Conservation (phyloP, 2,797 vertebrate species). For the Enteromius paludinosus region DNA sequence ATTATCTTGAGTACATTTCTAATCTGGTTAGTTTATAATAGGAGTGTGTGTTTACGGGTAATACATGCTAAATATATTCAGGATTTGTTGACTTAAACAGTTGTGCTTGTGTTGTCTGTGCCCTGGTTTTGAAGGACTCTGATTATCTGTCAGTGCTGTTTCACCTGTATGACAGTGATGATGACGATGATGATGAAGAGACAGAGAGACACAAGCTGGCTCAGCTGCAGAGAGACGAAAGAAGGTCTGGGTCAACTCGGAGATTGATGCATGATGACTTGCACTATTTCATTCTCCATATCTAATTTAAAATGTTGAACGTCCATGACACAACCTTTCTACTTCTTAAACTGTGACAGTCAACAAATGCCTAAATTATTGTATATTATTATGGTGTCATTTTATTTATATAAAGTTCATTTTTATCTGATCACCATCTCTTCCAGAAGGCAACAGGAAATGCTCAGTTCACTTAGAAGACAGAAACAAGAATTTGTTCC, state of each 20-base stretch:
- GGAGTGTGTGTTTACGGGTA: neutral
- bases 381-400: neutral
- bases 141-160: constrained; percentile 78
- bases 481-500: constrained; percentile 65
- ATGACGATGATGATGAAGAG: constrained; percentile 56
- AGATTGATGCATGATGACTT: neutral
- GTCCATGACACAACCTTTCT: neutral
- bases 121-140: constrained; percentile 56
- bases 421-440: neutral
- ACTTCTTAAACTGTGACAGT: neutral
- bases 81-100: neutral
- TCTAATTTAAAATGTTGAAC: neutral
- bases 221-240: constrained; percentile 40
- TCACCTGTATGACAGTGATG: constrained; percentile 67
- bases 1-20: constrained; percentile 73
- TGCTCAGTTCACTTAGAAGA: constrained; percentile 59
- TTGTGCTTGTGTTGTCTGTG: constrained; percentile 3
- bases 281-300: neutral
- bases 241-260: constrained; percentile 35
- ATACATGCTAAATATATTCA: neutral
- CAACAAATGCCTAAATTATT: neutral
- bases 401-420: neutral
- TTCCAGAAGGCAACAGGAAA: constrained; percentile 60
- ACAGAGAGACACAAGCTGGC: constrained; percentile 52
- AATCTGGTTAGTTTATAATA: constrained; percentile 57